Base-by-base conservation (phyloP, 1,140 invertebrate genomes). In the Drosophila ohnishii region DNA sequence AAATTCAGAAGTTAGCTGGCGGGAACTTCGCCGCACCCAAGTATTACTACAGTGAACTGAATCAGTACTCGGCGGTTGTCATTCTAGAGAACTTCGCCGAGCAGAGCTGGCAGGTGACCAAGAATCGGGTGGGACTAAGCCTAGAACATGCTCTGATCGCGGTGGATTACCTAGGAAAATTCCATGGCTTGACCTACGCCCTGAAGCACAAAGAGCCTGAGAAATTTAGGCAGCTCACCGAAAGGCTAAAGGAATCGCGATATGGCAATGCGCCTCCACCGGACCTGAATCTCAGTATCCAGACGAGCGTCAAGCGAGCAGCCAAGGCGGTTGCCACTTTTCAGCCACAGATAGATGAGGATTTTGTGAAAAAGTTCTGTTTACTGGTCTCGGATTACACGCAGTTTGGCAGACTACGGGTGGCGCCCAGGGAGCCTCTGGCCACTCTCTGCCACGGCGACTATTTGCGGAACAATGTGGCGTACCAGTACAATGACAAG, bases 381-480 rank as follows among this genome's bases (percentile, higher is more conserved):
- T 16, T 57, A 4, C n/a, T 90, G 16, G 40, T 75, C 0, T 16
- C 28, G n/a, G 62, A 81, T 22, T 70, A 53, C 10, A 1, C 35
- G 25, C 25, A 28, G 0, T 91, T 80, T 50, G 80, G 81, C 0
- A 63, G 75, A 0, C 63, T 90, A 30, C 51, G 69, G 7, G 77
- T 91, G 10, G 57, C 69, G 7, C 88, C 90, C 0, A 57, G 64
- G 10, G 90, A 92, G 37, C 90, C 91, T 0, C 40, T 86, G 9
- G 61, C 77, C 13, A 89, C 73, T 0, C 71, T 92, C 13, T 91
- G 90, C 25, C 91, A 92, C 25, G 90, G 90, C 0, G 91, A 92
- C 34, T 92, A 79, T 74, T 44, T 92, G 42, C 51, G 91, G 8
- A 92, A 92, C 28, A 92, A 92, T 67, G 75, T 92, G 7, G 91